phyloP scores from a whole-genome alignment of 2,113 vertebrate species.

The Calyptomena viridis region DNA sequence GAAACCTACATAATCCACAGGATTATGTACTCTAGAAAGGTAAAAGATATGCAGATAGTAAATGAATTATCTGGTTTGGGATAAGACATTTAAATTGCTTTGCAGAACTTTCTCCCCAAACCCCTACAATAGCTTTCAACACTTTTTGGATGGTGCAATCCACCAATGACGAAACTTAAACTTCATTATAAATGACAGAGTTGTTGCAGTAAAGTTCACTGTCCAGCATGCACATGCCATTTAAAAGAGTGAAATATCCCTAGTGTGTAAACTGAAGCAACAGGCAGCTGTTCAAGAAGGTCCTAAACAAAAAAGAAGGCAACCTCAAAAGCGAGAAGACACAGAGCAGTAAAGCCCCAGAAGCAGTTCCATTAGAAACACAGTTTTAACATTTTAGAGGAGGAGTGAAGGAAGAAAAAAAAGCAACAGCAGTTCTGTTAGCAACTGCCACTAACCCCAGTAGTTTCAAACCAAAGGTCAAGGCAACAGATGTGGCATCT shows the following conservation, averaged over 20 bases:
- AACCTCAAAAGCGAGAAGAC: neutral
- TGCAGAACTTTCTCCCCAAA: neutral
- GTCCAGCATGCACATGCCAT: slow-evolving; percentile 34
- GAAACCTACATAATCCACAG: neutral
- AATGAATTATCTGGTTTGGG: neutral
- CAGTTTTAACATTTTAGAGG: neutral
- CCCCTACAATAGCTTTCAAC: neutral
- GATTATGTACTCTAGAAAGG: neutral
- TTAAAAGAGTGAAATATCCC: neutral
- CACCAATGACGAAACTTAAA: neutral
- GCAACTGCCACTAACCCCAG: slow-evolving; percentile 16
- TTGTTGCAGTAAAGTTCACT: neutral
- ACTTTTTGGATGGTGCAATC: neutral
- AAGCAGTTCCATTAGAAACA: neutral
- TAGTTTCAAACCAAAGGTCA: neutral
- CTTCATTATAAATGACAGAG: too few species aligned
- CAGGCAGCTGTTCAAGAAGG: slow-evolving; percentile 1
- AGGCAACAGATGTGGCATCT: slow-evolving; percentile 34
- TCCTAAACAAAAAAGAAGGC: slow-evolving; percentile 29
- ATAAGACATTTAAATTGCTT: neutral
- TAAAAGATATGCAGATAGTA: neutral
- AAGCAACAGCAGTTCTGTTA: slow-evolving; percentile 40
- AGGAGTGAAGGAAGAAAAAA: neutral
- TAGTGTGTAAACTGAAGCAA: neutral
- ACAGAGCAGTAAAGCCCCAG: slow-evolving; percentile 34